These are phyloP conservation scores for Cataglyphis cursor DNA, from an alignment of 2,888 invertebrate genomes.

Conservation along the genomic window DNA sequence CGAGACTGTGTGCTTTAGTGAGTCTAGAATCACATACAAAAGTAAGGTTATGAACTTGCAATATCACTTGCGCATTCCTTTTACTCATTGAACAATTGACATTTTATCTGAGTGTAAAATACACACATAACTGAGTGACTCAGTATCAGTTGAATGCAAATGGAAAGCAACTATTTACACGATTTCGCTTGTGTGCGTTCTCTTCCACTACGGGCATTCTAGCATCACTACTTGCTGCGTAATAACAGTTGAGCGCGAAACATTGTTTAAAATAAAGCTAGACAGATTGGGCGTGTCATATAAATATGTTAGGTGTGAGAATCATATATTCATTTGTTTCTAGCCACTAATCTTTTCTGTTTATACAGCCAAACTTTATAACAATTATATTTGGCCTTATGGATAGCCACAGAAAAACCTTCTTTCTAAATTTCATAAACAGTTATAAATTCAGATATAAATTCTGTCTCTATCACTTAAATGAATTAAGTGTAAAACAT, in stretches of 20 bases:
- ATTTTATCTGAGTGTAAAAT: too few relatives aligned
- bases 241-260: too few relatives aligned
- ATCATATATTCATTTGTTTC: conserved; percentile 1
- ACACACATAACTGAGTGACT: too few relatives aligned
- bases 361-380: neutral
- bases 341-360: neutral
- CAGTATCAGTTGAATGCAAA: too few relatives aligned
- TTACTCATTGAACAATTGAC: too few relatives aligned
- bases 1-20: too few relatives aligned
- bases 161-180: too few relatives aligned
- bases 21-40: too few relatives aligned
- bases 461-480: neutral
- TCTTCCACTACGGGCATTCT: neutral
- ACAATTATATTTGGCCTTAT: neutral
- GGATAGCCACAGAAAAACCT: neutral
- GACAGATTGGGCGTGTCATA: neutral
- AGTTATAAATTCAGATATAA: neutral
- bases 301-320: neutral
- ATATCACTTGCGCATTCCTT: too few relatives aligned
- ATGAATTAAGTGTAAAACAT: neutral
- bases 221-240: too few relatives aligned
- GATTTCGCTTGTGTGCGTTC: too few relatives aligned
- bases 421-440: neutral
- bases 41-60: too few relatives aligned
- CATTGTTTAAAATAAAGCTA: neutral